A percentile compares a stretch with the other conserved stretches of the same genome.
Evolutionary conservation across 2,797 vertebrate genomes (phyloP).

Genomic region (Capromys pilorides): DNA sequence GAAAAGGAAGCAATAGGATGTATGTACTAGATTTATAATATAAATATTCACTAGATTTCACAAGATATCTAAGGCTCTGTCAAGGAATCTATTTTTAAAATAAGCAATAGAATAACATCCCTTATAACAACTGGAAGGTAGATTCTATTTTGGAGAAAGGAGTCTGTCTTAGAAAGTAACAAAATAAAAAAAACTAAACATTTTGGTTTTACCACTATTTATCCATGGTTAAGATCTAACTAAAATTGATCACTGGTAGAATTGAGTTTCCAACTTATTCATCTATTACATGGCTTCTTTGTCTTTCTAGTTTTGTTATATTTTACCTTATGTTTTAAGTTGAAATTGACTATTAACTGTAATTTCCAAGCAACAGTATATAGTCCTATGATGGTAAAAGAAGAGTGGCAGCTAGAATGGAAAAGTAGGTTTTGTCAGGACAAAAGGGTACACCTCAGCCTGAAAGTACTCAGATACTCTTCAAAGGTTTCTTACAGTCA

Average conservation of each 20-base stretch:
- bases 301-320: neutral
- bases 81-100: neutral
- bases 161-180: slow-evolving; percentile 26
- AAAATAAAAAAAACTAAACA: neutral
- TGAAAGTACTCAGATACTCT: slow-evolving; percentile 74
- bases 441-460: slow-evolving; percentile 66
- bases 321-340: neutral
- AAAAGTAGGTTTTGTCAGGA: slow-evolving; percentile 69
- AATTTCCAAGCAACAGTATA: slow-evolving; percentile 67
- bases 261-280: slow-evolving; percentile 21
- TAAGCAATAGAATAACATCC: neutral
- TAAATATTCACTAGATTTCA: slow-evolving; percentile 14
- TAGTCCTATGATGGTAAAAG: slow-evolving; percentile 67
- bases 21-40: neutral
- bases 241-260: slow-evolving; percentile 45
- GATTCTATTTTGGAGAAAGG: neutral
- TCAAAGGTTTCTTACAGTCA: slow-evolving; percentile 68
- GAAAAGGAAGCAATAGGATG: neutral
- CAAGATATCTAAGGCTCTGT: neutral
- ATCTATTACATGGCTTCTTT: slow-evolving; percentile 44
- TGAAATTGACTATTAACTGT: slow-evolving; percentile 73
- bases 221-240: slow-evolving; percentile 2
- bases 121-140: neutral
- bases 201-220: slow-evolving; percentile 11
- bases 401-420: slow-evolving; percentile 59